A percentile compares a stretch with the other conserved stretches of the same genome.
phyloP scores from a whole-genome alignment of 2,888 invertebrate species.

The Rutpela maculata region DNA sequence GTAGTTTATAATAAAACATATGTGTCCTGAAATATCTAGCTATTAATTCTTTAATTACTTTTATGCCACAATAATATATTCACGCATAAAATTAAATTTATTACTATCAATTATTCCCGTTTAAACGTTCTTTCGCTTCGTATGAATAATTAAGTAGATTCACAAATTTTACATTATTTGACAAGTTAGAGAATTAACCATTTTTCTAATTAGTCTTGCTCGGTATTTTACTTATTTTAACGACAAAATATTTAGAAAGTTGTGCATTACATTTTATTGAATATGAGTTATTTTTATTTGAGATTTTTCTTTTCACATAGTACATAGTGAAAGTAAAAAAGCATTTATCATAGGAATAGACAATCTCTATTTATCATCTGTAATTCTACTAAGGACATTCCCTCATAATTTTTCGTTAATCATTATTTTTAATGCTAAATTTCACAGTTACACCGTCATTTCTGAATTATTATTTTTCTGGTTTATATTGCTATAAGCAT shows the following conservation, averaged over 20 bases:
- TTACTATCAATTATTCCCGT: not conserved
- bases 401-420: no score
- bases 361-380: no score
- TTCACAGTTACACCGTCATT: no score
- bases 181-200: not conserved
- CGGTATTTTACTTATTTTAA: not conserved
- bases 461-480: no score
- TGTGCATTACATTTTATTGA: no score
- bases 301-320: no score
- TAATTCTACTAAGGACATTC: no score
- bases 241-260: not conserved
- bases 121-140: not conserved
- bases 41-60: not conserved
- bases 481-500: no score
- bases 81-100: not conserved
- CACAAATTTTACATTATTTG: not conserved
- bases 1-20: not conserved
- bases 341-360: no score
- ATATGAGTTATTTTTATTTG: no score
- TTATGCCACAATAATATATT: not conserved
- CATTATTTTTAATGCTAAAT: no score
- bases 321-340: no score
- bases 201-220: not conserved
- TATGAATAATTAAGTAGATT: not conserved
- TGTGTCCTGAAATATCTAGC: not conserved